These are phyloP conservation scores for Leptodactylus fuscus DNA, from an alignment of 2,113 vertebrate genomes.

Conservation along the genomic window DNA sequence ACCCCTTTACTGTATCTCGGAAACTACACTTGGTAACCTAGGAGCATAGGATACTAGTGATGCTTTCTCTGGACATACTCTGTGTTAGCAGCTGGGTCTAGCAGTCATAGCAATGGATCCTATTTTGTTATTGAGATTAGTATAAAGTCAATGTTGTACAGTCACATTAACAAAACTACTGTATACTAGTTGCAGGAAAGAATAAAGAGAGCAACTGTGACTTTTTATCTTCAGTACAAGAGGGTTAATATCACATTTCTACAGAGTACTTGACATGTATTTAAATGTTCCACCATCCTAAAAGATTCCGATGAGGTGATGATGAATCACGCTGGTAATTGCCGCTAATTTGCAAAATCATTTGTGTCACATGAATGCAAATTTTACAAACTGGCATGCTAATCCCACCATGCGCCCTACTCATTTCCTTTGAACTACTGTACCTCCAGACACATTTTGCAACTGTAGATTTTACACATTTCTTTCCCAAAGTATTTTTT, in stretches of 20 bases:
- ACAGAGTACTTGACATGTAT: no score
- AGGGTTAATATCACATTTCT: constrained; percentile 7
- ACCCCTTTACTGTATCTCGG: no score
- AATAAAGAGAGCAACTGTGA: neutral
- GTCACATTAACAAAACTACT: no score
- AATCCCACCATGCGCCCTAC: neutral
- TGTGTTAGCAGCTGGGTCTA: no score
- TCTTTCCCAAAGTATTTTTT: neutral
- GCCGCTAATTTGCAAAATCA: constrained; percentile 11
- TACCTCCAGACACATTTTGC: neutral
- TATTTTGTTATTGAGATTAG: no score
- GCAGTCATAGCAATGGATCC: no score
- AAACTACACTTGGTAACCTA: no score
- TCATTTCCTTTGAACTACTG: neutral
- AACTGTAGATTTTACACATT: neutral
- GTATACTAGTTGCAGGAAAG: neutral
- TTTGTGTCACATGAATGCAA: constrained; percentile 17
- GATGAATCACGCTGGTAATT: constrained; percentile 4
- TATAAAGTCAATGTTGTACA: no score
- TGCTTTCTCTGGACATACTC: no score
- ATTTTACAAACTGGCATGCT: neutral
- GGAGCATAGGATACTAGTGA: no score
- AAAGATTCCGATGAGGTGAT: neutral
- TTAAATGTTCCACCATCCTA: no score
- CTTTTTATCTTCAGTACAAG: neutral